phyloP scores from a whole-genome alignment of 2,888 invertebrate genomes.

The Caenorhabditis sp. region DNA sequence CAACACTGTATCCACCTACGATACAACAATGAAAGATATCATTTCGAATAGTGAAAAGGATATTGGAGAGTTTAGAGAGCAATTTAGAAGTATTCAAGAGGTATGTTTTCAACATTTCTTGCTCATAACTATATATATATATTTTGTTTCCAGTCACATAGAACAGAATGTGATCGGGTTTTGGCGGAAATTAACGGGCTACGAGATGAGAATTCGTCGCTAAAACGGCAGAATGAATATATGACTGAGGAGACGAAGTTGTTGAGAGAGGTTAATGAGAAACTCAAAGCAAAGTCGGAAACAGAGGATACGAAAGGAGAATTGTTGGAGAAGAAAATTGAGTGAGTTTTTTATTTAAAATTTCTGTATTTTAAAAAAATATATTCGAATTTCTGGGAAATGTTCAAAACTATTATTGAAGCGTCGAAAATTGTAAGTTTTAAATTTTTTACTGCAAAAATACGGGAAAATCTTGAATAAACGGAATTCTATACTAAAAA shows the following conservation, averaged over 20 bases:
- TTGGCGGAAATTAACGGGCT: slow-evolving; percentile 19
- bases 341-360: slow-evolving; percentile 2
- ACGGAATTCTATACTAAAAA: no score
- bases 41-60: slow-evolving; percentile 31
- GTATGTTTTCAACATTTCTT: slow-evolving; percentile 6
- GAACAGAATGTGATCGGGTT: slow-evolving; percentile 15
- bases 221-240: slow-evolving; percentile 27
- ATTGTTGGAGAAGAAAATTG: slow-evolving; percentile 35
- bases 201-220: slow-evolving; percentile 22
- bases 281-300: slow-evolving; percentile 11
- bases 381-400: no score
- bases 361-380: no score
- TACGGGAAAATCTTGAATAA: no score
- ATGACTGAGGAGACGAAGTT: slow-evolving; percentile 31
- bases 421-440: no score
- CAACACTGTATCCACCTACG: slow-evolving; percentile 38
- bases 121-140: no score
- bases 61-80: slow-evolving; percentile 34
- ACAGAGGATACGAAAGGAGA: slow-evolving; percentile 11
- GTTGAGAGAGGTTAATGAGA: slow-evolving; percentile 38
- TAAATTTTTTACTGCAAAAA: no score
- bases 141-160: slow-evolving; percentile 11
- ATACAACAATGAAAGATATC: slow-evolving; percentile 24
- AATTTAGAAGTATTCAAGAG: slow-evolving; percentile 36
- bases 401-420: no score